These are phyloP conservation scores for Ctenomys sociabilis DNA, from an alignment of 2,113 vertebrate genomes.

Conservation along the genomic window DNA sequence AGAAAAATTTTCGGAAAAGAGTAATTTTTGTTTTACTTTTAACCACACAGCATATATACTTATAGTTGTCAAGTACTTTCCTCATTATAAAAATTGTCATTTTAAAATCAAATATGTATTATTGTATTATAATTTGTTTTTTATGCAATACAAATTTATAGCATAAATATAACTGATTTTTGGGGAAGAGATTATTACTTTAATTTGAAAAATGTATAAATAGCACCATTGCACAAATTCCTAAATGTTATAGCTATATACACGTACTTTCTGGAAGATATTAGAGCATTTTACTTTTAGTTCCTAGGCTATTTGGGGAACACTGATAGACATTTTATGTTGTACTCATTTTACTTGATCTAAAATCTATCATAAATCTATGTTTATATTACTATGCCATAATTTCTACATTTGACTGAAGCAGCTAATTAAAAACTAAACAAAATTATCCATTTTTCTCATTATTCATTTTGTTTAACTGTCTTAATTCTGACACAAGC, in stretches of 20 bases:
- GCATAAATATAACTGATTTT: background rate
- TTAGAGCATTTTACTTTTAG: background rate
- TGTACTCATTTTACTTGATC: background rate
- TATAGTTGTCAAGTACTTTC: background rate
- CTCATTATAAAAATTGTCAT: background rate
- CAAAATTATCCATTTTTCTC: background rate
- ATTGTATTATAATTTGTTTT: background rate
- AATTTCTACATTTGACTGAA: conserved; percentile 6
- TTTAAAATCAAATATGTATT: background rate
- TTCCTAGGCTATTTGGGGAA: background rate
- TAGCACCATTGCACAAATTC: background rate
- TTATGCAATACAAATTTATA: background rate
- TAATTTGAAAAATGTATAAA: conserved; percentile 4
- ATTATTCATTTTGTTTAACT: background rate
- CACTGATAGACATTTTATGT: background rate
- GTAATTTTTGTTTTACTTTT: background rate
- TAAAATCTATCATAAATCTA: background rate
- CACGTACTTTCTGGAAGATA: background rate
- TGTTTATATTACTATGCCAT: background rate
- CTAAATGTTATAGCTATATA: background rate
- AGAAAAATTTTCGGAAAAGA: background rate
- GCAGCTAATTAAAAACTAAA: background rate
- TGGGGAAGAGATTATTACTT: background rate
- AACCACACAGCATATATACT: background rate
- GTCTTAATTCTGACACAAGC: background rate